Conservation (phyloP, 2,797 vertebrate genomes). For the Enteromius thamalakanensis region DNA sequence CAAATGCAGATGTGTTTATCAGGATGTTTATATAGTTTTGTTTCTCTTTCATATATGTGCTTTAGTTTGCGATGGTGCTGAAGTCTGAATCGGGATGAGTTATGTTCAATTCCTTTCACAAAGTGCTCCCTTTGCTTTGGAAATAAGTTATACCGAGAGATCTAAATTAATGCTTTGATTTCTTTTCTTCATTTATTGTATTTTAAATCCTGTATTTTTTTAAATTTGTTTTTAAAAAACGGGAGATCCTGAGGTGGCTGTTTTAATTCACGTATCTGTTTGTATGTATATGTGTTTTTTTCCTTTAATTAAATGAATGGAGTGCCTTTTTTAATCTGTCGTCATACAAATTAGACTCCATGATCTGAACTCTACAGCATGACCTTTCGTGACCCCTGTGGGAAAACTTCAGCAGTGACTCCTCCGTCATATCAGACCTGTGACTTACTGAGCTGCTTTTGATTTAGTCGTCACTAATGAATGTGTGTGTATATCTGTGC, state of each 20-base stretch:
- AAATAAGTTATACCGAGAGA: conserved; percentile 8
- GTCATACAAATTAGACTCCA: conserved; percentile 32
- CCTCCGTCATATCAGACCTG: conserved; percentile 61
- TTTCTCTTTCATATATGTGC: conserved; percentile 26
- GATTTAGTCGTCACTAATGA: conserved; percentile 74
- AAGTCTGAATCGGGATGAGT: background rate
- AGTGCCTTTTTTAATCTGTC: conserved; percentile 76
- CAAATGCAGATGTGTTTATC: conserved; percentile 40
- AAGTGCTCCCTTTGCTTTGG: conserved; percentile 22
- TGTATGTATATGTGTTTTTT: conserved; percentile 36
- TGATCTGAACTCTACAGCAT: conserved; percentile 7
- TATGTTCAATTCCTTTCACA: conserved; percentile 9
- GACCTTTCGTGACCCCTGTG: conserved; percentile 35
- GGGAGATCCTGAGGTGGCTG: conserved; percentile 6
- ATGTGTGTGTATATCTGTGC: conserved; percentile 67
- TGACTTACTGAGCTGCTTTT: conserved; percentile 71
- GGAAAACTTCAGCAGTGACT: conserved; percentile 47
- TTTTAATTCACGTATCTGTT: conserved; percentile 12
- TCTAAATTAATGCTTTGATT: conserved; percentile 27
- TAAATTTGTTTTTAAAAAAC: background rate
- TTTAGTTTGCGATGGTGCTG: conserved; percentile 23
- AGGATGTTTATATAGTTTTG: conserved; percentile 60
- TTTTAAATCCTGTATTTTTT: background rate
- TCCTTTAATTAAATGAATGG: conserved; percentile 65
- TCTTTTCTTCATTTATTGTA: background rate